These are phyloP conservation scores for Potamilus streckersoni DNA, from an alignment of 1,140 invertebrate species.

Conservation along the genomic window DNA sequence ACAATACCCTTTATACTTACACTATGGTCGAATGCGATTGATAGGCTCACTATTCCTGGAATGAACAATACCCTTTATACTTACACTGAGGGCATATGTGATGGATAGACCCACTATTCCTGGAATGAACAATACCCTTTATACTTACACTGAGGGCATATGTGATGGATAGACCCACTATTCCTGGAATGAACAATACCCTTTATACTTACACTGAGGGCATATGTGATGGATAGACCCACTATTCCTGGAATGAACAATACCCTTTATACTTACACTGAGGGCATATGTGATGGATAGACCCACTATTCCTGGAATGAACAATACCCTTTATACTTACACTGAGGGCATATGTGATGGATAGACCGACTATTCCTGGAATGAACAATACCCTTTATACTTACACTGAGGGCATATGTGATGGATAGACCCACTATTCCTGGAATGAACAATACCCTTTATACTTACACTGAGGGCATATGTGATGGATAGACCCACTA, in stretches of 20 bases:
- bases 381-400: slow-evolving; percentile 15
- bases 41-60: slow-evolving; percentile 70
- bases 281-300: slow-evolving; percentile 71
- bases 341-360: slow-evolving; percentile 71
- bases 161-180: slow-evolving; percentile 69
- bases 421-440: slow-evolving; percentile 70
- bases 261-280: slow-evolving; percentile 64
- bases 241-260: slow-evolving; percentile 66
- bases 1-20: slow-evolving; percentile 57
- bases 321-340: slow-evolving; percentile 57
- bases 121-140: slow-evolving; percentile 24
- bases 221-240: slow-evolving; percentile 69
- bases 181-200: slow-evolving; percentile 55
- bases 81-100: slow-evolving; percentile 72
- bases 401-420: slow-evolving; percentile 72
- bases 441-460: slow-evolving; percentile 24
- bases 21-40: slow-evolving; percentile 71
- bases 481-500: slow-evolving; percentile 69
- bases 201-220: slow-evolving; percentile 69
- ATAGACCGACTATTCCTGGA: slow-evolving; percentile 70
- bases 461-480: slow-evolving; percentile 71
- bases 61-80: slow-evolving; percentile 15
- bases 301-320: slow-evolving; percentile 68
- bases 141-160: slow-evolving; percentile 71
- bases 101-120: slow-evolving; percentile 70